These are phyloP conservation scores for Anabacerthia variegaticeps DNA, from an alignment of 2,797 vertebrate species.

Conservation along the genomic window DNA sequence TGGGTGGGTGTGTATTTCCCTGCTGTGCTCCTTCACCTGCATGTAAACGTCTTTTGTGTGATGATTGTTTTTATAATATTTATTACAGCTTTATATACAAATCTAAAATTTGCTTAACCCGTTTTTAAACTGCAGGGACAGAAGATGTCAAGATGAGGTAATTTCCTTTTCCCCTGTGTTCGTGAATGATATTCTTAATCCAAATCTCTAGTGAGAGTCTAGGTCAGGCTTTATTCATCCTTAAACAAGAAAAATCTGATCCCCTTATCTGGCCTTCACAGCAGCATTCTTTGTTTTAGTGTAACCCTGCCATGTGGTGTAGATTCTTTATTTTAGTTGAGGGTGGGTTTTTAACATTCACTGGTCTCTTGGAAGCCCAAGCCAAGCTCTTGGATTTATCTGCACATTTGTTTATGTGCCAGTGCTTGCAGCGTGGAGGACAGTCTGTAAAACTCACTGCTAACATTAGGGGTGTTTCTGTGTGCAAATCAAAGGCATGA, in stretches of 20 bases:
- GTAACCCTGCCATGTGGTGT: not conserved
- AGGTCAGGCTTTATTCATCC: not conserved
- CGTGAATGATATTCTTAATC: not conserved
- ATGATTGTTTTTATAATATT: not conserved
- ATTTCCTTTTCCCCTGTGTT: not conserved
- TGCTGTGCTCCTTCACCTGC: not conserved
- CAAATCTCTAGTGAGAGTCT: not conserved
- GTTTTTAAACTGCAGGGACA: not conserved
- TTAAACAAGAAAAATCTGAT: not conserved
- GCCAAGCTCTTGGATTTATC: not conserved
- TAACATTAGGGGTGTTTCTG: not conserved
- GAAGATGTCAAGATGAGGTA: not conserved
- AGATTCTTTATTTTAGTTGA: not conserved
- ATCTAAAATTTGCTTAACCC: not conserved
- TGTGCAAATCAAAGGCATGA: not conserved
- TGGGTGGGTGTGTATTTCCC: not conserved
- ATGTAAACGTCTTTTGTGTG: not conserved
- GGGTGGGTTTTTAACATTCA: not conserved
- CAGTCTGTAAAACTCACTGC: not conserved
- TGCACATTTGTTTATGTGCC: not conserved
- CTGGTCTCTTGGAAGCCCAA: not conserved
- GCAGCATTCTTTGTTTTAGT: not conserved
- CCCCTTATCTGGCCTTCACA: not conserved
- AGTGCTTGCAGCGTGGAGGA: not conserved
- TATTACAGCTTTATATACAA: not conserved